These are phyloP conservation scores for Drosophila melanogaster DNA, from an alignment of 1,140 invertebrate genomes.

Conservation along the genomic window Release_6_plus_ISO1_MT NC_004354.4:8580501-8581000, in stretches of 20 bases:
- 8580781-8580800: conserved; percentile 13
- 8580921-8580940: conserved; percentile 3
- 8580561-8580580: neutral
- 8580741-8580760: conserved; percentile 44
- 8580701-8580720: conserved; percentile 1
- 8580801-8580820: conserved; percentile 25
- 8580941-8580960: conserved; percentile 50
- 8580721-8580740: conserved; percentile 24
- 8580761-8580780: conserved; percentile 13
- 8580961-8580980: conserved; percentile 33
- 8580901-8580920: conserved; percentile 3
- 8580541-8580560: too few species aligned
- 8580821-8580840: too few species aligned
- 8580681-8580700: conserved; percentile 14
- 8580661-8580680: conserved; percentile 44
- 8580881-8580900: neutral
- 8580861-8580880: conserved; percentile 22
- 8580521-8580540: too few species aligned
- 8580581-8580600: conserved; percentile 5
- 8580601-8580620: neutral
- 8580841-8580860: conserved; percentile 9
- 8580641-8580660: conserved; percentile 15
- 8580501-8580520: neutral
- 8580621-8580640: neutral
- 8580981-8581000: conserved; percentile 28